These are phyloP conservation scores for Botrylloides violaceus DNA, from an alignment of 23 tunicate genomes.

Conservation along the genomic window DNA sequence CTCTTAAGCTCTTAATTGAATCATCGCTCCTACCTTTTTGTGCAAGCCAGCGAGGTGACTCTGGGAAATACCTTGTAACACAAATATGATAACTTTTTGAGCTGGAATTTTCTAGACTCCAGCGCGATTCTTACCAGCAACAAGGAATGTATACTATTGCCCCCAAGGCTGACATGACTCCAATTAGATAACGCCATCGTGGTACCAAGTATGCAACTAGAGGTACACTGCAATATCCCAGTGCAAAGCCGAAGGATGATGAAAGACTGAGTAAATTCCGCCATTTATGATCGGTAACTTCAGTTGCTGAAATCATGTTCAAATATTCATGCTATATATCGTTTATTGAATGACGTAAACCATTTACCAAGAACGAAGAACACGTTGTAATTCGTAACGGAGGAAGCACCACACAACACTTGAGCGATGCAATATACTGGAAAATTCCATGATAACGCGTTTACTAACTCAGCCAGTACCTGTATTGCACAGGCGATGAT, in stretches of 20 bases:
- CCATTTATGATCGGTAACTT: not conserved
- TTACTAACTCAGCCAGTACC: not conserved
- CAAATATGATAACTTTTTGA: too few species aligned
- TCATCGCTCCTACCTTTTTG: not conserved
- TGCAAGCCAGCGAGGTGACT: not conserved
- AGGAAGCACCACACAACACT: not conserved
- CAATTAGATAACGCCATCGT: not conserved
- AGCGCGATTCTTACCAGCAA: not conserved
- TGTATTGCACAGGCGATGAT: conserved; percentile 1
- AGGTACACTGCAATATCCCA: not conserved
- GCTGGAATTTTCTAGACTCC: too few species aligned
- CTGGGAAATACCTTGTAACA: not conserved
- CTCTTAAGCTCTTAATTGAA: not conserved
- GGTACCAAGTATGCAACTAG: not conserved
- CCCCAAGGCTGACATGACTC: not conserved
- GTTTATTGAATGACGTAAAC: too few species aligned
- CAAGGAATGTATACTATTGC: not conserved
- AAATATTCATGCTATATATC: not conserved
- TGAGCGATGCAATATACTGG: not conserved
- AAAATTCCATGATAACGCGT: conserved; percentile 4
- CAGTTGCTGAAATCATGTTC: not conserved
- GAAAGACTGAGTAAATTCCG: not conserved
- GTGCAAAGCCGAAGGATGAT: not conserved
- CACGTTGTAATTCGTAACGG: not conserved
- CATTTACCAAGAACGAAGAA: conserved; percentile 9